Percentiles rank a stretch among this genome's conserved stretches.
Conservation (phyloP, 2,888 invertebrate genomes). For the Ectemnius lituratus region DNA sequence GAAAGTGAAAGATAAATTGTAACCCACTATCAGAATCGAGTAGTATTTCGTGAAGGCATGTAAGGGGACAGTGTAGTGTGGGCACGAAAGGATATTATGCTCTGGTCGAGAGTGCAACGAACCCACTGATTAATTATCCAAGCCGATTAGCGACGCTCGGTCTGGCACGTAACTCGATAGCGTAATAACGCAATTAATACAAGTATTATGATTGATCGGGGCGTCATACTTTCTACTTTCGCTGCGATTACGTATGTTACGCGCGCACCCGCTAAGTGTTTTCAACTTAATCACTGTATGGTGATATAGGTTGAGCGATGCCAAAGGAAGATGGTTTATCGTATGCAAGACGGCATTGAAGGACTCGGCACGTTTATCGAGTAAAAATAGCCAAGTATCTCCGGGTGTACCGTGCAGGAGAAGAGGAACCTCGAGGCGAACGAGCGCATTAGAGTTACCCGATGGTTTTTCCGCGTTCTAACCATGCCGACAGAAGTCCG, state of each 20-base stretch:
- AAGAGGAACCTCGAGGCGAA: too few relatives aligned
- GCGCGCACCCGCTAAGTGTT: too few relatives aligned
- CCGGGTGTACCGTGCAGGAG: neutral
- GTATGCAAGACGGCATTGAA: neutral
- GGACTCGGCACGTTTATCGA: neutral
- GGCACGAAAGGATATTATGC: slow-evolving; percentile 27
- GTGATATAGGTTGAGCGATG: neutral
- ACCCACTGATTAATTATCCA: slow-evolving; percentile 55
- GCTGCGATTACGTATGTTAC: slow-evolving; percentile 9
- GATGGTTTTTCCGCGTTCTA: too few relatives aligned
- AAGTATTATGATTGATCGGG: slow-evolving; percentile 49
- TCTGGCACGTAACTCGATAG: slow-evolving; percentile 41
- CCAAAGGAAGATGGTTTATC: neutral
- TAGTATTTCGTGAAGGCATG: too few relatives aligned
- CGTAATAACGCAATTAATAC: slow-evolving; percentile 56
- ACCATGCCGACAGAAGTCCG: too few relatives aligned
- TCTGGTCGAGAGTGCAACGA: slow-evolving; percentile 46
- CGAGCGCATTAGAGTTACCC: too few relatives aligned
- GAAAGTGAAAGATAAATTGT: too few relatives aligned
- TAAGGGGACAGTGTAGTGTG: neutral
- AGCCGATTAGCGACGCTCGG: slow-evolving; percentile 48
- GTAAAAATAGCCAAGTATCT: slow-evolving; percentile 2
- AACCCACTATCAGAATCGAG: too few relatives aligned
- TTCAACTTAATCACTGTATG: too few relatives aligned
- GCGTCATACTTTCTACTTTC: slow-evolving; percentile 50